Base-by-base conservation (phyloP, 2,797 vertebrate species). In the Takifugu rubripes region DNA sequence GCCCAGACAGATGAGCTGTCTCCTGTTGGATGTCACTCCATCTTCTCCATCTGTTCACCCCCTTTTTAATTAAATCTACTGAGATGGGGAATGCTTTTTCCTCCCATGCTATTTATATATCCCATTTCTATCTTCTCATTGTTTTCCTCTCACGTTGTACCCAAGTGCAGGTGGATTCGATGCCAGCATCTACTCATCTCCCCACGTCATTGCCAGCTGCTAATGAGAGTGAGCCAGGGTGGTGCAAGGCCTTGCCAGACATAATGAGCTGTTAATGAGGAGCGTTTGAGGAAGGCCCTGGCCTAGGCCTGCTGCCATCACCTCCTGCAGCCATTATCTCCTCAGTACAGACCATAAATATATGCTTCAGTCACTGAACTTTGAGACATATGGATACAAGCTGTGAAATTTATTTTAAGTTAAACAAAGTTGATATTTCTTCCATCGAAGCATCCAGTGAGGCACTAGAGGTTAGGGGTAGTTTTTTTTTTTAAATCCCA, bases 11-110 rank as follows among this genome's bases (percentile, higher is more conserved):
- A 95, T 94, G 93, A 97, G 92, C 72, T 70, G 91, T 94, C 93
- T 96, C 93, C 90, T 92, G 93, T 91, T 94, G 93, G 92, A 91
- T 90, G 90, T 93, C 90, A 87, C 92, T 94, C 94, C 89, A 82
- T 94, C 94, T 94, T 93, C 88, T 92, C 94, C 95, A 97, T 98
- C 95, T 98, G 95, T 94, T 98, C 93, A 66, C 90, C 89, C 88
- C 77, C 74, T 89, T 94, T 96, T 97, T 97, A 98, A 98, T 98
- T 97, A 97, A 97, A 97, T 95, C 95, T 95, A 94, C 92, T 86
- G 94, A 97, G 96, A 96, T 89, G 83, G 81, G 68, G 71, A 75
- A 40, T 84, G 84, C 74, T 70, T 79, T 44, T 25, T 81, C 67
- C 75, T 68, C 76, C 75, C 36, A 25, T 74, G 75, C 86, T 79